These are phyloP conservation scores for Hoplodrina blanda DNA, from an alignment of 2,888 invertebrate genomes.

Conservation along the genomic window DNA sequence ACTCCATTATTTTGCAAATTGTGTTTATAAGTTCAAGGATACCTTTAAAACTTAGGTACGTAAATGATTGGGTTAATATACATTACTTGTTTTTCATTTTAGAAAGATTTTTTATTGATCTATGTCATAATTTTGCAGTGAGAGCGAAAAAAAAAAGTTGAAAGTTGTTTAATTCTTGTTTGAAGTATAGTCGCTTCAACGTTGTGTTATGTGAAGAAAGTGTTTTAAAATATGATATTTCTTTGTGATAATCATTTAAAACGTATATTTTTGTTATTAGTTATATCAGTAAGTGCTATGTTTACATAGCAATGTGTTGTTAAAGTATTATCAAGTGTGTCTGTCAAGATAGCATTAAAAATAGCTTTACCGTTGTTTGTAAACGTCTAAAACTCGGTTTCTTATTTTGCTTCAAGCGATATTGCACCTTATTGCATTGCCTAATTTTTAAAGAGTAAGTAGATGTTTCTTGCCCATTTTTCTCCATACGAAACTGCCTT, in stretches of 20 bases:
- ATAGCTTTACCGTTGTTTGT: conserved; percentile 1
- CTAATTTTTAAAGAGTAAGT: too few species aligned
- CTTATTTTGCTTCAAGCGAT: neutral
- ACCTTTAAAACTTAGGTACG: neutral
- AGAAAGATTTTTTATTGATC: too few species aligned
- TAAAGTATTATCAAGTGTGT: conserved; percentile 13
- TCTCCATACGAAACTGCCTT: too few species aligned
- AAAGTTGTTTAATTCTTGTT: neutral
- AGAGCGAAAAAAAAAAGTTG: neutral
- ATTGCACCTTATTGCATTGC: neutral
- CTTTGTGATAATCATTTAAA: neutral
- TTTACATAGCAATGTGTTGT: neutral
- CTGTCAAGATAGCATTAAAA: conserved; percentile 28
- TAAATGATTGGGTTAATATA: neutral
- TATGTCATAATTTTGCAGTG: neutral
- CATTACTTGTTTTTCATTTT: too few species aligned
- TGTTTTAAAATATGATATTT: neutral
- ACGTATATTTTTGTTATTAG: neutral
- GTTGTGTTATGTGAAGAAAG: neutral
- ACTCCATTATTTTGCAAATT: neutral
- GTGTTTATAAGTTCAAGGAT: conserved; percentile 1
- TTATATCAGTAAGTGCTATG: neutral
- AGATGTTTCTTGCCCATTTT: too few species aligned
- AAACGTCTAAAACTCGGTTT: conserved; percentile 7
- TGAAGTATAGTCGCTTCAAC: neutral